phyloP scores from a whole-genome alignment of 2,888 invertebrate species.

The Notocelia uddmanniana region DNA sequence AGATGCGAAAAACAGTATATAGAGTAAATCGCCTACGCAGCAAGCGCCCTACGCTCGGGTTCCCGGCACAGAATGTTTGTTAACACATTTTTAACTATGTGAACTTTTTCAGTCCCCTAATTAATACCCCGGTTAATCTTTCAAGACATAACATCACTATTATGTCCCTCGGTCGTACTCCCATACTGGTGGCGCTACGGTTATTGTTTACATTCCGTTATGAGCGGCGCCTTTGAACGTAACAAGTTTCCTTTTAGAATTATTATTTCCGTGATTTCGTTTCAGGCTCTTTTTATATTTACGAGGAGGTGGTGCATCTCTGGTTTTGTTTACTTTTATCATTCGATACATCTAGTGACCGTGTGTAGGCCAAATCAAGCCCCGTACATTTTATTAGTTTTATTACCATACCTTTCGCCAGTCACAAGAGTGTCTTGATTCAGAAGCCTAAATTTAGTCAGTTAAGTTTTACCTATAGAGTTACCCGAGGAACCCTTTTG shows the following conservation, averaged over 20 bases:
- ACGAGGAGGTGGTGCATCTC: slow-evolving; percentile 27
- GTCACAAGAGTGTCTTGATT: too few relatives aligned
- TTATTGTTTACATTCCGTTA: slow-evolving; percentile 42
- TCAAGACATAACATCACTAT: background rate
- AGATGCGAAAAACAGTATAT: too few relatives aligned
- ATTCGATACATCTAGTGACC: background rate
- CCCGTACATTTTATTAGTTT: background rate
- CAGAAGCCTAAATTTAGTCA: too few relatives aligned
- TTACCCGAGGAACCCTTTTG: too few relatives aligned
- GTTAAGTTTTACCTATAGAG: too few relatives aligned
- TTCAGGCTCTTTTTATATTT: slow-evolving; percentile 30
- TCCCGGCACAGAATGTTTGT: too few relatives aligned
- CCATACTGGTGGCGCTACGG: slow-evolving; percentile 31
- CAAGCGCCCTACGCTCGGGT: too few relatives aligned
- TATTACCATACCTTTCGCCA: too few relatives aligned
- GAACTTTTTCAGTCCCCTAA: background rate
- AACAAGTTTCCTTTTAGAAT: slow-evolving; percentile 39
- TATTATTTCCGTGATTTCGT: slow-evolving; percentile 42
- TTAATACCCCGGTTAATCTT: background rate
- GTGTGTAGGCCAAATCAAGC: background rate
- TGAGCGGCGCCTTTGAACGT: slow-evolving; percentile 43
- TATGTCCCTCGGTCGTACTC: slow-evolving; percentile 21
- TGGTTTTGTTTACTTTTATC: background rate
- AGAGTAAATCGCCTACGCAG: too few relatives aligned
- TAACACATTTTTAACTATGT: background rate